Evolutionary conservation across 2,797 vertebrate genomes (phyloP), one percentile per base, ranked within the genome.

Genomic region (Poeciliopsis turneri): DNA sequence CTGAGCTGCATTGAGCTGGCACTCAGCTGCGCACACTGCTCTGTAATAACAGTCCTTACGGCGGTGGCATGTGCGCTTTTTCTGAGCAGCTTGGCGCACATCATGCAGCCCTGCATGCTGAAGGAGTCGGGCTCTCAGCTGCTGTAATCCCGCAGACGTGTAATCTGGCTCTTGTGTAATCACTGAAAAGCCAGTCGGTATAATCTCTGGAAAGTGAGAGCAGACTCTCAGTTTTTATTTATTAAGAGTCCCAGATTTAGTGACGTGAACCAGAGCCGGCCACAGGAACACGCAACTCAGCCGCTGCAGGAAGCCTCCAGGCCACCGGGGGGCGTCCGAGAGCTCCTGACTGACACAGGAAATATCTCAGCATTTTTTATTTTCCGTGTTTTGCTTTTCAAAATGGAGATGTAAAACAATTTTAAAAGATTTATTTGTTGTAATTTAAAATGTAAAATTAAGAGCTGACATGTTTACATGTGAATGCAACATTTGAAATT

Each of bases 111-210:
- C 75, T 25, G 23, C 51, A 53, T 16, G 41, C 20, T 55, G n/a
- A 70, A n/a, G 16, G 59, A 59, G 55, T 64, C 76, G 78, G 51
- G 23, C 30, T 80, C 53, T 0, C 69, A 76, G 75, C 76, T 78
- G 80, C 61, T 79, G 53, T 89, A 91, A 93, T 91, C 92, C 86
- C 23, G 55, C 76, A 2, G 16, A 70, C 0, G 75, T 83, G 75
- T 90, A 92, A 93, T 89, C 92, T 89, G 72, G 43, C 39, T 81
- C 55, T 88, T 87, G 81, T 83, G 86, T 85, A 91, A 92, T 86
- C 88, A n/a, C 28, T 16, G 5, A 51, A 82, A 76, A 11, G 11
- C 57, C 75, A 88, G 89, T 79, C 87, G 82, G 36, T 72, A 55
- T 81, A 88, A 92, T 90, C 88, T 89, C 33, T 53, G 53, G n/a